A percentile compares a stretch with the other conserved stretches of the same genome.
Conservation (phyloP, 2,888 invertebrate genomes). For the Orchestes rusci region DNA sequence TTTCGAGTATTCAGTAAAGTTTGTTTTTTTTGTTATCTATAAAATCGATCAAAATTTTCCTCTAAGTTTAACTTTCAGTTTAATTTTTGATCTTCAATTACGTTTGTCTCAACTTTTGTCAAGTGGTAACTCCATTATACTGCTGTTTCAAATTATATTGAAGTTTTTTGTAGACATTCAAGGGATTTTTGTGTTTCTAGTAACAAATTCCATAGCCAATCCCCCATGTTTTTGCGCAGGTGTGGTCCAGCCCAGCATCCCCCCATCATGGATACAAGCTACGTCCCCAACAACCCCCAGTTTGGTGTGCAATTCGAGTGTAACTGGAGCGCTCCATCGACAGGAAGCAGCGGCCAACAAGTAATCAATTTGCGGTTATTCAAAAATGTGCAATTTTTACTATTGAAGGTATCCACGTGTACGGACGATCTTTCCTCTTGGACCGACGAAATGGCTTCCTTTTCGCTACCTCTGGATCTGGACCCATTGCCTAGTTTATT, state of each 20-base stretch:
- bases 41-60: too few relatives aligned
- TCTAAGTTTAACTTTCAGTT: too few relatives aligned
- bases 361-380: conserved; percentile 5
- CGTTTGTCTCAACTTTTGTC: too few relatives aligned
- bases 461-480: conserved; percentile 77
- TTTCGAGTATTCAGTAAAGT: too few relatives aligned
- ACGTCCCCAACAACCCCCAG: conserved; percentile 63
- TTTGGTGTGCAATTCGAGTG: conserved; percentile 51
- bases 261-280: conserved; percentile 42
- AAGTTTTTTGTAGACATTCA: too few relatives aligned
- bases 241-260: conserved; percentile 25
- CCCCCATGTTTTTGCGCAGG: too few relatives aligned
- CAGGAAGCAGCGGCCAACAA: conserved; percentile 33
- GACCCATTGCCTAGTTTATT: conserved; percentile 83
- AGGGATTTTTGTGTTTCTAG: too few relatives aligned
- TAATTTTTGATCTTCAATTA: too few relatives aligned
- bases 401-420: conserved; percentile 26
- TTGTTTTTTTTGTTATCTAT: too few relatives aligned
- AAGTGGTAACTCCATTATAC: too few relatives aligned
- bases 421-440: conserved; percentile 42
- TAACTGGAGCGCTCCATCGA: conserved; percentile 39
- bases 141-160: too few relatives aligned
- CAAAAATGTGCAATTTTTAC: neutral
- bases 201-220: too few relatives aligned
- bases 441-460: conserved; percentile 76